These are phyloP conservation scores for Crypturellus undulatus DNA, from an alignment of 2,113 vertebrate species.

Conservation along the genomic window DNA sequence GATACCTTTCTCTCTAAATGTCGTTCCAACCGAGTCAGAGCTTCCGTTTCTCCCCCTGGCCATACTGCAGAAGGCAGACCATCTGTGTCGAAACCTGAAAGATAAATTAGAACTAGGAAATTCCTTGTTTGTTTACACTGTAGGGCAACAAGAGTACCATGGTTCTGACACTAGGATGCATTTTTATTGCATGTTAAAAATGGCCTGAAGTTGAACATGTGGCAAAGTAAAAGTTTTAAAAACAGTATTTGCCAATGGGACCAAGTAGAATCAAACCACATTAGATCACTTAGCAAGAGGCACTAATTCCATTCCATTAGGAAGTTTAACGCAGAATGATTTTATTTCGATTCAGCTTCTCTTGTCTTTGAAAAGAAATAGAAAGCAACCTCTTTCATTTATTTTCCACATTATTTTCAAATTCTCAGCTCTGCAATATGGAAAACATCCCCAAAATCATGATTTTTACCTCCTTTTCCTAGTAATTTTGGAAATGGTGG, in stretches of 20 bases:
- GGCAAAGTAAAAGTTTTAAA: not conserved
- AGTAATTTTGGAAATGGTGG: no score
- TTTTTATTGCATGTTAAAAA: not conserved
- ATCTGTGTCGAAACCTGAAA: conserved; percentile 93
- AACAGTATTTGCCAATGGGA: not conserved
- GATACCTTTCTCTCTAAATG: conserved; percentile 94
- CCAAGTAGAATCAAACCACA: not conserved
- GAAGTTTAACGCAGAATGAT: not conserved
- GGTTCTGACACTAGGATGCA: not conserved
- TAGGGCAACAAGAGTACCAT: not conserved
- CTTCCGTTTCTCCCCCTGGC: conserved; percentile 96
- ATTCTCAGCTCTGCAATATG: not conserved
- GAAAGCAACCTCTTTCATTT: not conserved
- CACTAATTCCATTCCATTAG: not conserved
- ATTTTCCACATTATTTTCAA: not conserved
- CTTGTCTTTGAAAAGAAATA: not conserved
- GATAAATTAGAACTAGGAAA: conserved; percentile 19
- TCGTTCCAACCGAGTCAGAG: conserved; percentile 91
- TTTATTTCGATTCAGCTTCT: not conserved
- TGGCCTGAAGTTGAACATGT: accelerated
- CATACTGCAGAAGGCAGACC: conserved; percentile 90
- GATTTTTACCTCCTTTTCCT: not conserved
- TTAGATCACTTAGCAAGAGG: not conserved
- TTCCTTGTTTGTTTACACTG: not conserved
- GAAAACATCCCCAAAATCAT: not conserved